phyloP scores from a whole-genome alignment of 2,113 vertebrate species.

The Leucosticte australis region DNA sequence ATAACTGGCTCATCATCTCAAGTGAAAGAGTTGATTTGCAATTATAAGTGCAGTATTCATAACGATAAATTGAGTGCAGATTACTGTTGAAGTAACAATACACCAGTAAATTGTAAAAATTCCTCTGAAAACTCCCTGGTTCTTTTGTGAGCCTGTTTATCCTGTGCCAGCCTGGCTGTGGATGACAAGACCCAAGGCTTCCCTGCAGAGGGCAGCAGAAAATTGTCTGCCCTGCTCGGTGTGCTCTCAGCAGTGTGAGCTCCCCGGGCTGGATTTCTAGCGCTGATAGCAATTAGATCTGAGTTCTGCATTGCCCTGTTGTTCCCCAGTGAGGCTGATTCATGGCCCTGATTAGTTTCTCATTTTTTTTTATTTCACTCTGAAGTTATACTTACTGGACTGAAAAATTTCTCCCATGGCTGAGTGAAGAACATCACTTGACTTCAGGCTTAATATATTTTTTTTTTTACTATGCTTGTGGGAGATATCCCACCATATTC shows the following conservation, averaged over 20 bases:
- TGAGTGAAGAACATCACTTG: constrained; percentile 6
- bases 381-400: not conserved
- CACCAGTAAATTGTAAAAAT: not conserved
- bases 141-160: not conserved
- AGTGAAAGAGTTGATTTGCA: not conserved
- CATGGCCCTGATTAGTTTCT: constrained; percentile 10
- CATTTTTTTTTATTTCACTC: not conserved
- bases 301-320: not conserved
- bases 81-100: not conserved
- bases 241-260: not conserved
- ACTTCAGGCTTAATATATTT: not conserved
- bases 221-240: not conserved
- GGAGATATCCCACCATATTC: not conserved
- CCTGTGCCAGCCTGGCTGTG: not conserved
- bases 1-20: not conserved
- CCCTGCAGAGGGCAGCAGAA: constrained; percentile 57
- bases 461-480: not conserved
- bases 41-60: not conserved
- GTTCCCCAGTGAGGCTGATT: constrained; percentile 1
- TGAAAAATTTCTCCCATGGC: constrained; percentile 33
- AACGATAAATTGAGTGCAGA: not conserved
- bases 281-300: not conserved
- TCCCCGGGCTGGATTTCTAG: not conserved
- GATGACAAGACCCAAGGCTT: not conserved
- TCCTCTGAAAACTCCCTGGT: not conserved